Evolutionary conservation across 2,113 vertebrate genomes (phyloP), one percentile per base, ranked within the genome.

Genomic region (Rhea americana): DNA sequence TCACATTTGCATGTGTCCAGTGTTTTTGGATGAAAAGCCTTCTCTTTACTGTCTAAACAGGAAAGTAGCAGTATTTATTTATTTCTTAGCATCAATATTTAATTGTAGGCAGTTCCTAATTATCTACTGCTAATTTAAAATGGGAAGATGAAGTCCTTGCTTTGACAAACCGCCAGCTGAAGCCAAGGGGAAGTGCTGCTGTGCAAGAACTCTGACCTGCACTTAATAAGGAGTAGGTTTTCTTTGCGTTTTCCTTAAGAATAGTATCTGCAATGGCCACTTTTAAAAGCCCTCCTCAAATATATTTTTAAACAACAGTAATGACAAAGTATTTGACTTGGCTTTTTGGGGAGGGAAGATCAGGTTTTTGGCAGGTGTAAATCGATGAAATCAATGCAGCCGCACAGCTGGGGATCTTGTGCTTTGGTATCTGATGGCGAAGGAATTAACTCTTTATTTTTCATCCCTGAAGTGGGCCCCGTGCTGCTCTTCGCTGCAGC

Each of bases 71-170:
- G 30, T 17, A 58, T 88, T 79, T 95, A 78, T 78, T 67, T 89
- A 50, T 82, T 94, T 94, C 92, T 93, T 75, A 72, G 55, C 77
- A 87, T 88, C 21, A 82, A 65, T 94, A 87, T 91, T 93, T 94
- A 89, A 84, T 86, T 73, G 66, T 85, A 75, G 83, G 70, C 67
- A 88, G 70, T 88, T 91, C 85, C 88, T 93, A 66, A 91, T 88
- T 79, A 78, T 73, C 71, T 84, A 63, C 26, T 32, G 24, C 58
- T 93, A 82, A 88, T 86, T 82, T 86, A 63, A 94, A 93, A 93
- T 39, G 30, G 66, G n/a, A 86, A 88, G 35, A 84, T 47, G 8
- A 91, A 91, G 45, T 70, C 39, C 58, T 82, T 70, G 55, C 67
- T 82, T 82, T 82, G 75, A 88, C 41, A 88, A 73, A 62, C 47